phyloP scores from a whole-genome alignment of 2,888 invertebrate species.

The Ephialtes manifestator region DNA sequence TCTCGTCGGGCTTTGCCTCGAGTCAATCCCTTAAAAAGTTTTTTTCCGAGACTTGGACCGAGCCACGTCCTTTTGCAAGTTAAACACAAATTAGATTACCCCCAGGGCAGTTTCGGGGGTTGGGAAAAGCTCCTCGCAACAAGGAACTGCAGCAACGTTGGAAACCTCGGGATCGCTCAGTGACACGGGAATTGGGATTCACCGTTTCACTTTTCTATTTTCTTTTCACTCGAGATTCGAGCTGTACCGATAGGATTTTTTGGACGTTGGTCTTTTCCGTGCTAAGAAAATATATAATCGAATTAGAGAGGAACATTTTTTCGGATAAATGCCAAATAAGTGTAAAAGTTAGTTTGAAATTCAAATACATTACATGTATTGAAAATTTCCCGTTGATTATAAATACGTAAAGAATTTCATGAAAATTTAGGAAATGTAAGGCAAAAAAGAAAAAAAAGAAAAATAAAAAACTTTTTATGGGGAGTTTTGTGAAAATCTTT shows the following conservation, averaged over 20 bases:
- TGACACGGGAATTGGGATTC: slow-evolving; percentile 50
- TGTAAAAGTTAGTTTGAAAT: too few relatives aligned
- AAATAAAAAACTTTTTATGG: too few relatives aligned
- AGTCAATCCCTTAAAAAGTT: slow-evolving; percentile 85
- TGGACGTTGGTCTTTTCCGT: neutral
- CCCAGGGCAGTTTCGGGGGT: slow-evolving; percentile 72
- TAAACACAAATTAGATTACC: slow-evolving; percentile 84
- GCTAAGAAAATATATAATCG: neutral
- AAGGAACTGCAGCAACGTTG: slow-evolving; percentile 48
- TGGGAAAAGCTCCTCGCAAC: slow-evolving; percentile 33
- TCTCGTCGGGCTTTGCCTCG: slow-evolving; percentile 17
- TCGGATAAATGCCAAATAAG: too few relatives aligned
- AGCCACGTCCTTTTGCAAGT: slow-evolving; percentile 74
- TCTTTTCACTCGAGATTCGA: slow-evolving; percentile 42
- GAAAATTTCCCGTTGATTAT: too few relatives aligned
- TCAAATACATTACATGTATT: too few relatives aligned
- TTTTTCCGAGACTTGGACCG: slow-evolving; percentile 70
- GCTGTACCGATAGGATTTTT: neutral
- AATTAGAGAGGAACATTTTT: neutral
- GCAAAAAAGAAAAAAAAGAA: too few relatives aligned
- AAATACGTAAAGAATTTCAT: too few relatives aligned
- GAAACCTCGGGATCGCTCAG: slow-evolving; percentile 40
- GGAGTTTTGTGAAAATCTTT: too few relatives aligned
- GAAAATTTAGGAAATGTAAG: too few relatives aligned
- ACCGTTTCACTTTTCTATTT: slow-evolving; percentile 63